Conservation (phyloP, 2,113 vertebrate species). For the Oreotrochilus melanogaster region DNA sequence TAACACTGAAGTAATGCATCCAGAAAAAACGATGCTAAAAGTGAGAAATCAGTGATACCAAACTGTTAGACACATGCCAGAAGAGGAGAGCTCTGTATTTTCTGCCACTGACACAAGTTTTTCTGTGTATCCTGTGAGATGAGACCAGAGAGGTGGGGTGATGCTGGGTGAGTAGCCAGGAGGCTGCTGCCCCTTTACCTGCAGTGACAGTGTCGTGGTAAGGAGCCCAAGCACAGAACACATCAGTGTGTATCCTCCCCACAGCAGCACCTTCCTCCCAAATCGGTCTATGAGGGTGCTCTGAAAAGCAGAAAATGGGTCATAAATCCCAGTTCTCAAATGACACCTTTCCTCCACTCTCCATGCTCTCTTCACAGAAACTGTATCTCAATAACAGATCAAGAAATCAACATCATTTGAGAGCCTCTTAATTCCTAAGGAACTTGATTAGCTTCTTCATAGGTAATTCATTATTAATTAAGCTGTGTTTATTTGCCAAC, state of each 20-base stretch:
- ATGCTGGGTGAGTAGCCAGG: background rate
- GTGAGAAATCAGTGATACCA: background rate
- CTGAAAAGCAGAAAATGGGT: constrained; percentile 42
- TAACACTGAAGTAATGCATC: constrained; percentile 87
- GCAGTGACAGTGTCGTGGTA: constrained; percentile 78
- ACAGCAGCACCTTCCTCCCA: constrained; percentile 82
- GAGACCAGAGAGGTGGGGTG: background rate
- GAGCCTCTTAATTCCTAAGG: background rate
- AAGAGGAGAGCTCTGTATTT: background rate
- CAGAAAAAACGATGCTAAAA: constrained; percentile 77
- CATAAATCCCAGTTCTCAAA: background rate
- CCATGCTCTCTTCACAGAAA: background rate
- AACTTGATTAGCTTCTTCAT: background rate
- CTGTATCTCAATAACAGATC: background rate
- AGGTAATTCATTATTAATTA: background rate
- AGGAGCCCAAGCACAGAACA: constrained; percentile 76
- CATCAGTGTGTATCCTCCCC: constrained; percentile 82
- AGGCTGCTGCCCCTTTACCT: constrained; percentile 71
- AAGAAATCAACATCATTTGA: background rate
- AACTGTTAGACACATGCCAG: background rate
- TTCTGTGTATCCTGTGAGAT: background rate
- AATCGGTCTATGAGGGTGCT: constrained; percentile 81
- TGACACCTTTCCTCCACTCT: background rate
- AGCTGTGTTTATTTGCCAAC: background rate
- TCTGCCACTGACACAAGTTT: background rate